Conservation (phyloP, 2,888 invertebrate species). For the Drosophila peninsularis region DNA sequence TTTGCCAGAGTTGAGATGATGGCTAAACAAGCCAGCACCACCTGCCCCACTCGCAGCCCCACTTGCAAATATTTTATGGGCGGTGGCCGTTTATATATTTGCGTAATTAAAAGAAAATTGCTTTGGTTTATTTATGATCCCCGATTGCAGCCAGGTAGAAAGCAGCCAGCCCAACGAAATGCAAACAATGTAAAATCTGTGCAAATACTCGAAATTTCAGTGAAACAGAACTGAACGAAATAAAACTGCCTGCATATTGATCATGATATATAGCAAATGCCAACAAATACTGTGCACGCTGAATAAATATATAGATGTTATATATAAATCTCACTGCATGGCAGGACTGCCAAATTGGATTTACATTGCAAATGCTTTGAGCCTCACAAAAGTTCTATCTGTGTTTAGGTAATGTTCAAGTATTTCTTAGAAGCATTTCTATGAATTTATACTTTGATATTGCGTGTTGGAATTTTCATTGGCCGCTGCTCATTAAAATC, state of each 20-base stretch:
- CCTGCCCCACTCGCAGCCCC: not conserved
- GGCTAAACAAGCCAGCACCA: not conserved
- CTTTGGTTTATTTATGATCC: slow-evolving; percentile 31
- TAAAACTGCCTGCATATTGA: not conserved
- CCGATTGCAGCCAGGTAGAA: slow-evolving; percentile 29
- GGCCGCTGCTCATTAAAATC: slow-evolving; percentile 38
- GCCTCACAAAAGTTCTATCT: not conserved
- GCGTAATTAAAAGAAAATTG: slow-evolving; percentile 63
- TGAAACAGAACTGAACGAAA: not conserved
- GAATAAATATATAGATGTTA: not conserved
- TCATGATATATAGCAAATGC: not conserved
- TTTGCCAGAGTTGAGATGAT: slow-evolving; percentile 2
- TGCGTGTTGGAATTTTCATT: slow-evolving; percentile 28
- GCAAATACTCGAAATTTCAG: slow-evolving; percentile 27
- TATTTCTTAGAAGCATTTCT: not conserved
- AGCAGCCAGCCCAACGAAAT: slow-evolving; percentile 13
- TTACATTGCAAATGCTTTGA: not conserved
- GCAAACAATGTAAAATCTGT: slow-evolving; percentile 9
- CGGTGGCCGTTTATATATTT: slow-evolving; percentile 31
- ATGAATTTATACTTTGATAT: not conserved
- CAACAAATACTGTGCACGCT: not conserved
- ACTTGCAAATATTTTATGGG: slow-evolving; percentile 22
- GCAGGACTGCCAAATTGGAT: not conserved
- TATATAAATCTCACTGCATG: not conserved
- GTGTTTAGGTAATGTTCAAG: not conserved